These are phyloP conservation scores for Manduca sexta DNA, from an alignment of 1,140 invertebrate species.

Conservation along the genomic window DNA sequence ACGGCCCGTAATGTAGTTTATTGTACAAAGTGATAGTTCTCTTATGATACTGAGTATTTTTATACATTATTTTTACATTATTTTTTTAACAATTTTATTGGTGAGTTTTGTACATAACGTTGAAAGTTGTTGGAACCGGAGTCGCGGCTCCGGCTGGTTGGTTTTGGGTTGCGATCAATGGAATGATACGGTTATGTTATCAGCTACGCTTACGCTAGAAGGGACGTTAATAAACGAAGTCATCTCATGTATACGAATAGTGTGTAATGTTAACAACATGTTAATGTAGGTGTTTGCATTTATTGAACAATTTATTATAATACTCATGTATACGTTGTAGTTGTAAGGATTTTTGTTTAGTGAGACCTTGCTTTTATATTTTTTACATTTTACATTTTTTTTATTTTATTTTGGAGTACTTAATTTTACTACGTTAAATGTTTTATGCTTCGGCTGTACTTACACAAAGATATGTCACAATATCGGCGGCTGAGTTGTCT, in stretches of 20 bases:
- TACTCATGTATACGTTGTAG: conserved; percentile 71
- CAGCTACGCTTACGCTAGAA: conserved; percentile 21
- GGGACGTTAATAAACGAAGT: conserved; percentile 36
- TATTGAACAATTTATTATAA: conserved; percentile 60
- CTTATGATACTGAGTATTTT: conserved; percentile 71
- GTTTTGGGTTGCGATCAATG: conserved; percentile 47
- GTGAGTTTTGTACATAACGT: conserved; percentile 53
- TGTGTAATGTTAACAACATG: conserved; percentile 45
- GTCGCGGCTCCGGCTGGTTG: conserved; percentile 28
- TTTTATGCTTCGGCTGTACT: conserved; percentile 39
- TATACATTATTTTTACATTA: conserved; percentile 68
- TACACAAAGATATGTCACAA: conserved; percentile 8
- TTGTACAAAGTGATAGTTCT: conserved; percentile 72
- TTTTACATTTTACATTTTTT: conserved; percentile 37
- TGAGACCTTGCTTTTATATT: conserved; percentile 53
- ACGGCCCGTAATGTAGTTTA: conserved; percentile 52
- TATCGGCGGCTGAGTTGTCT: neutral
- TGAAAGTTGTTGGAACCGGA: conserved; percentile 41
- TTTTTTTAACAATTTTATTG: conserved; percentile 68
- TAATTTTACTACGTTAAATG: conserved; percentile 41
- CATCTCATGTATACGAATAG: conserved; percentile 61
- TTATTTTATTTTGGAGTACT: conserved; percentile 46
- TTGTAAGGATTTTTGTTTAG: conserved; percentile 52
- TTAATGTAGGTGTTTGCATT: conserved; percentile 61
- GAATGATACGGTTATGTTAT: conserved; percentile 45